Percentiles rank a stretch among this genome's conserved stretches.
These are phyloP conservation scores for Dioctria rufipes DNA, from an alignment of 2,888 invertebrate species.

Conservation along the genomic window DNA sequence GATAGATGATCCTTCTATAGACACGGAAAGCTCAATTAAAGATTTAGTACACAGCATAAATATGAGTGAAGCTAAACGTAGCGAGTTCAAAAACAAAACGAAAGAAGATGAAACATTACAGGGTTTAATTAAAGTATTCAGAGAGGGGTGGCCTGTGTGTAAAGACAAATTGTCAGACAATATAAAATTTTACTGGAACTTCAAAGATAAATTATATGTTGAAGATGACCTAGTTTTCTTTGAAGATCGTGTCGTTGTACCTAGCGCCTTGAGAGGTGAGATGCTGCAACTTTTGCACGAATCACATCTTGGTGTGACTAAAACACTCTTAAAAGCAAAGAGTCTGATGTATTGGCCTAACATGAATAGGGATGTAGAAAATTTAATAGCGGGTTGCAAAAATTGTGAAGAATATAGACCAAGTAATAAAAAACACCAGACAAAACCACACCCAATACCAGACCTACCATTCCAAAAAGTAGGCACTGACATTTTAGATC, in stretches of 20 bases:
- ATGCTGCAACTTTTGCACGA: conserved; percentile 59
- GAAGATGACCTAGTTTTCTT: conserved; percentile 57
- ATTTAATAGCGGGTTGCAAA: neutral
- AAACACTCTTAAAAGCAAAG: conserved; percentile 56
- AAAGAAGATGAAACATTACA: no score
- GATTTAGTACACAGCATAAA: no score
- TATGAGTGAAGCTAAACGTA: no score
- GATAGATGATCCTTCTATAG: no score
- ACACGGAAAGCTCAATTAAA: no score
- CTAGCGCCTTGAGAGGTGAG: conserved; percentile 50
- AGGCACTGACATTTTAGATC: no score
- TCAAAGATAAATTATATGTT: conserved; percentile 50
- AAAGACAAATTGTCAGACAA: neutral
- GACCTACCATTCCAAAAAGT: no score
- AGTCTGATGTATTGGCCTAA: conserved; percentile 2
- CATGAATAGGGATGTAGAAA: conserved; percentile 14
- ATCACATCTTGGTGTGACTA: conserved; percentile 58
- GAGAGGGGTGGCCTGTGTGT: neutral
- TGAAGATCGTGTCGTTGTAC: conserved; percentile 57
- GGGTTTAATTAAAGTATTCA: no score
- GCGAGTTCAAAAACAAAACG: no score
- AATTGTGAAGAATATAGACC: conserved; percentile 4
- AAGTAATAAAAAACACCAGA: neutral
- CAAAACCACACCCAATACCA: no score
- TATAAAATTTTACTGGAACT: conserved; percentile 8